Percentiles rank a stretch among this genome's conserved stretches.
phyloP scores from a whole-genome alignment of 92 coral and sea anemone species.

The Micromussa lordhowensis region DNA sequence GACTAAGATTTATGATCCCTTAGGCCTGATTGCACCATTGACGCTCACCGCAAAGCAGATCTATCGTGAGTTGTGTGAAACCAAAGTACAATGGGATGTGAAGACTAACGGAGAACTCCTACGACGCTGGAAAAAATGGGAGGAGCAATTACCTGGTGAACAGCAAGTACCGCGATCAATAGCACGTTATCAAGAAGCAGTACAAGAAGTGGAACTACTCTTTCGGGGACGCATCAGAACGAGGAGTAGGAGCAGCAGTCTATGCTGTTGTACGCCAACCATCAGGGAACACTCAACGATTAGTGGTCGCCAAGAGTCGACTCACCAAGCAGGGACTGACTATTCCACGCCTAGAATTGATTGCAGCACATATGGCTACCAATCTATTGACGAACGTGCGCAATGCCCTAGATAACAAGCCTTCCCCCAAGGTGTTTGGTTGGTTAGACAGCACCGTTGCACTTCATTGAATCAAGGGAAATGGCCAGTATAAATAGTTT shows the following conservation, averaged over 20 bases:
- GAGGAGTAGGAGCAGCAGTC: slow-evolving; percentile 46
- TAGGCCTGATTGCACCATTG: no score
- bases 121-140: slow-evolving; percentile 27
- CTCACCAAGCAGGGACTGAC: slow-evolving; percentile 49
- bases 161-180: slow-evolving; percentile 12
- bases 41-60: no score
- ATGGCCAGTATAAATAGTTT: slow-evolving; percentile 44
- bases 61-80: slow-evolving; percentile 51
- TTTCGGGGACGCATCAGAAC: not conserved
- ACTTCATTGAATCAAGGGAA: slow-evolving; percentile 40
- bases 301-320: slow-evolving; percentile 24
- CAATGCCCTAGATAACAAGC: not conserved
- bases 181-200: not conserved
- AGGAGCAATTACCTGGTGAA: slow-evolving; percentile 18
- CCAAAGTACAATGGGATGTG: slow-evolving; percentile 54
- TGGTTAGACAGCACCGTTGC: slow-evolving; percentile 62
- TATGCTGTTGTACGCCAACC: slow-evolving; percentile 42
- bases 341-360: slow-evolving; percentile 33
- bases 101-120: slow-evolving; percentile 4
- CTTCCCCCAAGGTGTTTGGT: not conserved
- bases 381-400: slow-evolving; percentile 18
- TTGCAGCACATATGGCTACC: slow-evolving; percentile 47
- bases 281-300: slow-evolving; percentile 22
- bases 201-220: no score
- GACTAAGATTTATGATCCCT: no score